These are phyloP conservation scores for Mimumesa dahlbomi DNA, from an alignment of 2,888 invertebrate genomes.

Conservation along the genomic window DNA sequence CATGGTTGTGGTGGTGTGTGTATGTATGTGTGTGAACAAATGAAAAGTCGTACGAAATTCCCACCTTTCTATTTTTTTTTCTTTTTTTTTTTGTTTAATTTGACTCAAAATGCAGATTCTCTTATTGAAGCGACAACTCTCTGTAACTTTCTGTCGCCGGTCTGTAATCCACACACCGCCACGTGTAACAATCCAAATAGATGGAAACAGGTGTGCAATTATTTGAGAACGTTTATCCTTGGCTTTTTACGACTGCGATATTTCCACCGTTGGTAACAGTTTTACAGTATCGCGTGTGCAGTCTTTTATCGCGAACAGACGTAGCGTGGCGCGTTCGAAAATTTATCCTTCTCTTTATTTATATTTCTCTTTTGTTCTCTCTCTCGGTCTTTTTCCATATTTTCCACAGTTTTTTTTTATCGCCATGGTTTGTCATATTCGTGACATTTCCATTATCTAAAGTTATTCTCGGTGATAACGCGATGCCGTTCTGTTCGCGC, in stretches of 20 bases:
- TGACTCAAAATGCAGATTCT: not conserved
- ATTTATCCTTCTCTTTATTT: slow-evolving; percentile 37
- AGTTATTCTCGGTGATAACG: too few relatives aligned
- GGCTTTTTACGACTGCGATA: slow-evolving; percentile 30
- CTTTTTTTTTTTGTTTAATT: not conserved
- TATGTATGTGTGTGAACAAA: too few relatives aligned
- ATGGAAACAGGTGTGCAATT: slow-evolving; percentile 51
- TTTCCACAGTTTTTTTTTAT: slow-evolving; percentile 2
- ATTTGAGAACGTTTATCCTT: slow-evolving; percentile 35
- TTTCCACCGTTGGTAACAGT: not conserved
- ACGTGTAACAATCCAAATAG: slow-evolving; percentile 46
- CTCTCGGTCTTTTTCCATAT: slow-evolving; percentile 9
- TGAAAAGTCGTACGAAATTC: slow-evolving; percentile 46
- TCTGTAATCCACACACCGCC: slow-evolving; percentile 26
- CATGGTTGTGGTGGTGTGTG: too few relatives aligned
- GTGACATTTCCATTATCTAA: too few relatives aligned
- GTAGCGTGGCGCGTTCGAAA: not conserved
- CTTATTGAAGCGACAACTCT: not conserved
- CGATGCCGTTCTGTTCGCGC: too few relatives aligned
- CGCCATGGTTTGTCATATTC: too few relatives aligned
- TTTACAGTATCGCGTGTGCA: not conserved
- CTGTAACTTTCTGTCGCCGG: slow-evolving; percentile 26
- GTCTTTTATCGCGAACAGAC: not conserved
- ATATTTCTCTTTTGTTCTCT: slow-evolving; percentile 1
- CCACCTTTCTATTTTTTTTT: slow-evolving; percentile 14